phyloP scores from a whole-genome alignment of 2,888 invertebrate species.

The Belgica antarctica region DNA sequence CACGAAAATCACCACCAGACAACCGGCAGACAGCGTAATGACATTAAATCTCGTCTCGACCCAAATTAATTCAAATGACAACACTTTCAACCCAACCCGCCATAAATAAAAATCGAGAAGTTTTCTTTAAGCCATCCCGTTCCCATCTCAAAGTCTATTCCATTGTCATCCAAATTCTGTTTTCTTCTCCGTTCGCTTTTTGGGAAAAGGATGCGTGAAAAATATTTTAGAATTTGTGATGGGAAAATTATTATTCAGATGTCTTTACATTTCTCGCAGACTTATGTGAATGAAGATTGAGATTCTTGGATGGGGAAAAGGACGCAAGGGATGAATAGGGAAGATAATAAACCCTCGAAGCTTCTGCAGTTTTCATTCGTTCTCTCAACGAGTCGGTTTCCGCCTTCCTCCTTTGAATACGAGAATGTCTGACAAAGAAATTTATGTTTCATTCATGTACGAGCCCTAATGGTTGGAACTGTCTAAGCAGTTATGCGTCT shows the following conservation, averaged over 20 bases:
- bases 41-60: no score
- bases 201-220: conserved; percentile 15
- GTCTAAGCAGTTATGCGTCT: no score
- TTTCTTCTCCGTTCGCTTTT: background rate
- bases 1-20: no score
- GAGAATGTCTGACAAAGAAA: conserved; percentile 1
- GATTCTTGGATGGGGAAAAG: background rate
- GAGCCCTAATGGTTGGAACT: no score
- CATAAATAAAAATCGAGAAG: background rate
- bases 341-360: conserved; percentile 19
- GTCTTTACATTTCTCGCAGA: background rate
- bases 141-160: background rate
- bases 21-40: no score
- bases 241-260: conserved; percentile 8
- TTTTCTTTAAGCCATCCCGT: no score
- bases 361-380: background rate
- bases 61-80: no score
- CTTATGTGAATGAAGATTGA: conserved; percentile 1
- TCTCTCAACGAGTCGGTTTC: background rate
- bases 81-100: no score
- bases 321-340: conserved; percentile 15
- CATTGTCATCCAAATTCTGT: conserved; percentile 15
- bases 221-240: conserved; percentile 16
- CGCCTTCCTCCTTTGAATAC: background rate
- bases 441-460: background rate